phyloP scores from a whole-genome alignment of 2,888 invertebrate species.

The Platypus cylindrus region DNA sequence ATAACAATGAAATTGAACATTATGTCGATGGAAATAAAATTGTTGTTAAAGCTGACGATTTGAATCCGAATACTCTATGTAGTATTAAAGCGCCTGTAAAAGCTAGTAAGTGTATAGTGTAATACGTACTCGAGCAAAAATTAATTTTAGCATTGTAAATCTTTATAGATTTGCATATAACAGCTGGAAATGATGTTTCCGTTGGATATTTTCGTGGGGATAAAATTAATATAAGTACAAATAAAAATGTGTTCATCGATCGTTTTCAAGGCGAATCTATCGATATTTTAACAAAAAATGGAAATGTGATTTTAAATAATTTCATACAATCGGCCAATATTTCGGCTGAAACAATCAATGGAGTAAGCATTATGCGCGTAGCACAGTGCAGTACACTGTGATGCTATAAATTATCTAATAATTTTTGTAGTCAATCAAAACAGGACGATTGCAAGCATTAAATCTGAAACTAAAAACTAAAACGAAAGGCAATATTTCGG shows the following conservation, averaged over 20 bases:
- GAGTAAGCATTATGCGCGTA: slow-evolving; percentile 20
- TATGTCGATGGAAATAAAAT: slow-evolving; percentile 21
- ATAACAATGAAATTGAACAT: slow-evolving; percentile 16
- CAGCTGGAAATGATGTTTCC: slow-evolving; percentile 20
- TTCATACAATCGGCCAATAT: slow-evolving; percentile 26
- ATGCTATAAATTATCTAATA: slow-evolving; percentile 3
- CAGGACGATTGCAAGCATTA: slow-evolving; percentile 26
- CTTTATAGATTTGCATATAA: slow-evolving; percentile 24
- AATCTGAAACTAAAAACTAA: slow-evolving; percentile 20
- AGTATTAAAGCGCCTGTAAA: slow-evolving; percentile 28
- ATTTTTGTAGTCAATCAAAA: slow-evolving; percentile 24
- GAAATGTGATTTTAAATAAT: slow-evolving; percentile 25
- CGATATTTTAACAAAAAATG: slow-evolving; percentile 20
- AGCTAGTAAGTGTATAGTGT: slow-evolving; percentile 24
- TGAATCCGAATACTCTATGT: slow-evolving; percentile 17
- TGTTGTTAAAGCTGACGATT: slow-evolving; percentile 14
- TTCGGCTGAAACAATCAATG: slow-evolving; percentile 18
- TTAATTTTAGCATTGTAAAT: slow-evolving; percentile 2
- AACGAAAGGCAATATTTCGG: slow-evolving; percentile 23
- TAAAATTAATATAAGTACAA: slow-evolving; percentile 20
- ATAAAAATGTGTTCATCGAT: slow-evolving; percentile 23
- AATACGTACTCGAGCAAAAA: background rate
- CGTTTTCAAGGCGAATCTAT: slow-evolving; percentile 27
- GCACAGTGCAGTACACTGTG: background rate
- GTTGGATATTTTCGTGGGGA: slow-evolving; percentile 23